Evolutionary conservation across 30 jellyfish, hydroid and myxozoan genomes (phyloP), one percentile per base, ranked within the genome.

Genomic region (Catostylus mosaicus): DNA sequence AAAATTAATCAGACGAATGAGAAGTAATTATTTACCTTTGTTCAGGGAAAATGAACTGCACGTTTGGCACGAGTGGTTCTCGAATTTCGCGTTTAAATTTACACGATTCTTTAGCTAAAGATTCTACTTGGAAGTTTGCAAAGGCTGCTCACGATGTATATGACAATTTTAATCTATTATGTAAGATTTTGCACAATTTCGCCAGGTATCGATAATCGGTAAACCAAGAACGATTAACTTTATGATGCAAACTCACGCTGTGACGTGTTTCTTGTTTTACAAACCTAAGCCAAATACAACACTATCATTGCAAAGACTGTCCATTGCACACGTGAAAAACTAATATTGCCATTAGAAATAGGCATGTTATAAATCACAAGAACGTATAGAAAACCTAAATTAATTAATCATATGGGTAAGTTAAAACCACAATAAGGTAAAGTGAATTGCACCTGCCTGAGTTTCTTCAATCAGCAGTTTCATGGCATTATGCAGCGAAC

Each of bases 321-420:
- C 20, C 24, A 10, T 27, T 27, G 14, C 20, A 27, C 24, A 50
- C 24, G 24, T 50, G 63, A 50, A 27, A 18, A 18, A 5, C 27
- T 18, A 50, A 18, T 50, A 40, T 5, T 14, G 2, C 20, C 63
- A 50, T 50, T 16, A 50, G 63, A 0, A n/a, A n/a, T 27, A 50
- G 63, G 54, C 7, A 50, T 50, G 2, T 0, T 9, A 18, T 5
- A 50, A 16, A 5, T 3, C 63, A 50, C 24, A 4, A 16, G 20
- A 8, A 50, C 24, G 20, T 31, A 12, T 31, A 27, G 77, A 65
- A 27, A 29, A 27, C 56, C 56, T 37, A 26, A 19, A 65, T 65
- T 23, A 65, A 65, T 65, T 26, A 65, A 27, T 65, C 30, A 65
- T 65, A 65, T 65, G 77, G 35, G 50, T n/a, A 65, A 31, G 31